Evolutionary conservation across 2,888 invertebrate species (phyloP).

Genomic region (Poecilobothrus nobilitatus): DNA sequence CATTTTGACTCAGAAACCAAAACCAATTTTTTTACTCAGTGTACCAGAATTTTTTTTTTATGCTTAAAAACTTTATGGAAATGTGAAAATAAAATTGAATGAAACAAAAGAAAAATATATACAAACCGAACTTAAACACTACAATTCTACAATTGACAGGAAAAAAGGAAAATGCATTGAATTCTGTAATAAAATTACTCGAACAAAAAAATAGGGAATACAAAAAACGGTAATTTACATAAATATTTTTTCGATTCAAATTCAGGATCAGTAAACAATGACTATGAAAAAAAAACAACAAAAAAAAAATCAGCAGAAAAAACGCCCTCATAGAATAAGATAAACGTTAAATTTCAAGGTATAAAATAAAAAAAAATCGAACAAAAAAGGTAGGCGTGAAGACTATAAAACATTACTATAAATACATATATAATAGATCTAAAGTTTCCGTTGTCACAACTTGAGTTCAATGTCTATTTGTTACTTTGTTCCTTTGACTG

Average conservation of each 20-base stretch:
- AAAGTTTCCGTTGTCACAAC: neutral
- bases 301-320: neutral
- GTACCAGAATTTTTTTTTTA: no score
- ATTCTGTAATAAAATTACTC: no score
- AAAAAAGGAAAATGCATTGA: no score
- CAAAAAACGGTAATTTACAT: neutral
- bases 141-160: no score
- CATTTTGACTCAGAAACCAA: no score
- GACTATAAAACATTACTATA: neutral
- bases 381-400: neutral
- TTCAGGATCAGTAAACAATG: neutral
- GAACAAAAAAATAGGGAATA: neutral
- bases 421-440: neutral
- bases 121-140: no score
- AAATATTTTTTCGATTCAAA: neutral
- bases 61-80: no score
- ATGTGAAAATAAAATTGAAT: no score
- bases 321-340: neutral
- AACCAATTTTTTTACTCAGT: no score
- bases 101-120: no score
- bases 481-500: neutral
- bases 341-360: neutral
- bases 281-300: neutral
- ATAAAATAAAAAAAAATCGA: neutral
- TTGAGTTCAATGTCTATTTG: neutral